Base-by-base conservation (phyloP, 2,888 invertebrate species). In the Hyppa rectilinea region DNA sequence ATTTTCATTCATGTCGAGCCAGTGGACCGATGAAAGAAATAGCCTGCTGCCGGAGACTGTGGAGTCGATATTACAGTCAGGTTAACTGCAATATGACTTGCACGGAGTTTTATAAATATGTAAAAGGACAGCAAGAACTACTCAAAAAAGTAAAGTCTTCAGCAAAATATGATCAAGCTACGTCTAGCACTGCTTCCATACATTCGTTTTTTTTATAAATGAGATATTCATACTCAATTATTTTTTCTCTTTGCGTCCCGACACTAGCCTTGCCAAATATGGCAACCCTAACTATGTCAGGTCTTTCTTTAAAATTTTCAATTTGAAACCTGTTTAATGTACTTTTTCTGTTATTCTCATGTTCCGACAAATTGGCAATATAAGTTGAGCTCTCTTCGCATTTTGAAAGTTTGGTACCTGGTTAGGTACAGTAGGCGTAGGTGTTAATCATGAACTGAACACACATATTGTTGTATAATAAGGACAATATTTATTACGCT, bases 1-100 rank as follows among this genome's bases (percentile, higher is more conserved):
- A 23, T 78, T 78, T 71, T 75, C 78, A 31, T 71, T 74, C 60
- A 78, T 78, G 62, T 67, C 71, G 64, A 61, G 62, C 58, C 78
- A 75, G 75, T 78, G 75, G 71, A 75, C 64, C 56, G 49, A 67
- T 68, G 64, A 71, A 71, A 49, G 68, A 71, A 78, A 75, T 71
- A 50, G 61, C 49, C 63, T 71, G 59, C 71, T 75, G 53, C 71
- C 61, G 58, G 64, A 61, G 65, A 70, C 72, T 59, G 72, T 71
- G 53, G 66, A 69, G 65, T 69, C 64, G 26, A 73, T 63, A 58
- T 70, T 67, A 70, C 72, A 73, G 77, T 70, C 70, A 70, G 56
- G 61, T 71, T 50, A 75, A 78, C 56, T 66, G 65, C 47, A 75
- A 75, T 50, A 63, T 75, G 75, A 75, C 72, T 69, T 78, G 71